Conservation (phyloP, 1,140 invertebrate genomes). For the Kradibia gibbosae region DNA sequence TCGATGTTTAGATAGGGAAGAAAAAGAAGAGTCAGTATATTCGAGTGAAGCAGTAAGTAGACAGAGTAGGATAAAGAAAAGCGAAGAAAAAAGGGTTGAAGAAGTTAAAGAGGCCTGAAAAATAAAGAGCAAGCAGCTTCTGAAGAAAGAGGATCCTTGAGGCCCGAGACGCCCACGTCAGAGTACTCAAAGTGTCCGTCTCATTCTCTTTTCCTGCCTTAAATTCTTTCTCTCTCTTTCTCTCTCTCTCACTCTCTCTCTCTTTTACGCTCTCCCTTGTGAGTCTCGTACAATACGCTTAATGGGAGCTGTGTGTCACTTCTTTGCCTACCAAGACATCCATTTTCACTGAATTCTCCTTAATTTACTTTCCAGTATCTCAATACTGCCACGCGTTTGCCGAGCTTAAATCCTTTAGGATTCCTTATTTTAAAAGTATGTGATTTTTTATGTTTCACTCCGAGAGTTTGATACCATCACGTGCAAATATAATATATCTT, state of each 20-base stretch:
- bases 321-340: neutral
- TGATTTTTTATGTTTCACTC: neutral
- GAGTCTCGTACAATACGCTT: neutral
- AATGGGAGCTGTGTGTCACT: neutral
- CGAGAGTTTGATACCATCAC: neutral
- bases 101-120: constrained; percentile 14
- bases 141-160: constrained; percentile 28
- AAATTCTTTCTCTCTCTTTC: neutral
- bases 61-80: neutral
- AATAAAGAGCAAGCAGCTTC: constrained; percentile 40
- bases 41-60: no score
- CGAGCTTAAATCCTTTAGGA: neutral
- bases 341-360: constrained; percentile 3
- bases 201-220: neutral
- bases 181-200: neutral
- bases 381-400: neutral
- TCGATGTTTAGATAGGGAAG: neutral
- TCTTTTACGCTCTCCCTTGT: neutral
- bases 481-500: neutral
- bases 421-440: neutral
- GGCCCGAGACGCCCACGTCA: neutral
- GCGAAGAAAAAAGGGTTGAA: neutral
- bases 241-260: neutral
- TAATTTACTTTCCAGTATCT: constrained; percentile 10
- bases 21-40: neutral